These are phyloP conservation scores for Aspidoscelis tigris DNA, from an alignment of 2,113 vertebrate species.

Conservation along the genomic window DNA sequence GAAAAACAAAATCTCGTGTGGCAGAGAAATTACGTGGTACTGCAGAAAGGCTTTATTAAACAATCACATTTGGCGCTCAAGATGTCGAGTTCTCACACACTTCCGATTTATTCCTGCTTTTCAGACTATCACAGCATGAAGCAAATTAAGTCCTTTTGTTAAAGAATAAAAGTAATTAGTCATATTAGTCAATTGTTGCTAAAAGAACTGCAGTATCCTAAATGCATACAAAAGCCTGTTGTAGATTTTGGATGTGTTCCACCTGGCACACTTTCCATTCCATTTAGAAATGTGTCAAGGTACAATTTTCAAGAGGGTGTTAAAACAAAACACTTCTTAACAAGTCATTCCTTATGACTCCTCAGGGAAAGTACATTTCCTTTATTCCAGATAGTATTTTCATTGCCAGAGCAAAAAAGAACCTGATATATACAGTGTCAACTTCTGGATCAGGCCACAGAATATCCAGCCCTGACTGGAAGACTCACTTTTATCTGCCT, in stretches of 20 bases:
- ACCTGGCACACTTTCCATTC: constrained; percentile 37
- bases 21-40: constrained; percentile 42
- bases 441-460: too few relatives aligned
- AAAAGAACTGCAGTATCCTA: constrained; percentile 36
- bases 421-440: background rate
- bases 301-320: constrained; percentile 25
- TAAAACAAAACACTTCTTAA: constrained; percentile 1
- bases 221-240: constrained; percentile 30
- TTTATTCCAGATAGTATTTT: background rate
- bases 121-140: constrained; percentile 37
- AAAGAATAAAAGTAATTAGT: constrained; percentile 55
- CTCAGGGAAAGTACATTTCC: background rate
- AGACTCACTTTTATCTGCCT: too few relatives aligned
- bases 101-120: constrained; percentile 34
- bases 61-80: constrained; percentile 45
- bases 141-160: constrained; percentile 29
- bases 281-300: constrained; percentile 8
- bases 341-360: background rate
- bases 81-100: constrained; percentile 30
- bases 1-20: constrained; percentile 45
- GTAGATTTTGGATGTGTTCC: background rate
- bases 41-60: constrained; percentile 40
- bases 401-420: background rate
- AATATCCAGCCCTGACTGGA: too few relatives aligned
- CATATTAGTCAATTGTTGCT: constrained; percentile 34